Conservation (phyloP, 2,113 vertebrate species). For the Petaurus breviceps region DNA sequence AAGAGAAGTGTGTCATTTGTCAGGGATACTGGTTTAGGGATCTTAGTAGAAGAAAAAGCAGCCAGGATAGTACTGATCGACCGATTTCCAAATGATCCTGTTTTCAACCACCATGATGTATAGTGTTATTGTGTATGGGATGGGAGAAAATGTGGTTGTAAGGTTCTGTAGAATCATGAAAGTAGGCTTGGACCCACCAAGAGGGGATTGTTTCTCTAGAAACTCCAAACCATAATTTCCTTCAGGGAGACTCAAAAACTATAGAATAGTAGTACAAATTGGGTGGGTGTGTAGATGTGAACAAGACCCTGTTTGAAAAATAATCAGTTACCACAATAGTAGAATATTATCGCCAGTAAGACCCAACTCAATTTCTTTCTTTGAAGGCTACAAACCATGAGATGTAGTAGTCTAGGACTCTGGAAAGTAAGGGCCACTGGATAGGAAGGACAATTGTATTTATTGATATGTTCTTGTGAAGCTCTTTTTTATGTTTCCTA, state of each 20-base stretch:
- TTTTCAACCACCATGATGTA: not conserved
- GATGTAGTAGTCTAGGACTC: not conserved
- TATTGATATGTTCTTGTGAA: no score
- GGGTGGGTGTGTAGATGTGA: not conserved
- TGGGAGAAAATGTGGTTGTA: not conserved
- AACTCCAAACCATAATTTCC: not conserved
- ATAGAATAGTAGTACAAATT: not conserved
- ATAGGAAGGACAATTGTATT: not conserved
- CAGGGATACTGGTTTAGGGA: not conserved
- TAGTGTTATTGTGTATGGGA: not conserved
- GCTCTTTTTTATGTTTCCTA: not conserved
- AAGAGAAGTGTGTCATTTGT: not conserved
- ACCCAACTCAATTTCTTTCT: not conserved
- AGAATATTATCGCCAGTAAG: not conserved
- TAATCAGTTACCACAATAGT: not conserved
- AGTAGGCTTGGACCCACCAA: not conserved
- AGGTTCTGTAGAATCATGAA: not conserved
- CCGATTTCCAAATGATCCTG: not conserved
- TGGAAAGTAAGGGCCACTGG: not conserved
- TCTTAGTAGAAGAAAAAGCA: not conserved
- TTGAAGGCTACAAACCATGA: not conserved
- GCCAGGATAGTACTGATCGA: not conserved
- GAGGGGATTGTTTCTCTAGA: not conserved
- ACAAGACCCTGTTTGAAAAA: not conserved
- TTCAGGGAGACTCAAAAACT: not conserved